Evolutionary conservation across 2,888 invertebrate genomes (phyloP).

Genomic region (Corbicula japonica): DNA sequence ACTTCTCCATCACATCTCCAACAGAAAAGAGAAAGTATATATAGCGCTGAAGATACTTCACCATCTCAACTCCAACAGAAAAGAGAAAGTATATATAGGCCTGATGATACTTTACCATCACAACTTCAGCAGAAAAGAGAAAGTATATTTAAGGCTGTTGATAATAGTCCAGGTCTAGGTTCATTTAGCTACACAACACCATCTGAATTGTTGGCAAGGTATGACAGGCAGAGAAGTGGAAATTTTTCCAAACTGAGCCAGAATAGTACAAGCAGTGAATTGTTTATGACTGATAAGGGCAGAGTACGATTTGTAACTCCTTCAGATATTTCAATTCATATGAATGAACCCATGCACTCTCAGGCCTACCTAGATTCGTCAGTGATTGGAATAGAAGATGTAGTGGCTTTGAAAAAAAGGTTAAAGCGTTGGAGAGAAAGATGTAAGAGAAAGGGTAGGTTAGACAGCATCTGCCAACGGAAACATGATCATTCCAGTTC

Average conservation of each 20-base stretch:
- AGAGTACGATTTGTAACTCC: not conserved
- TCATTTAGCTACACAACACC: constrained; percentile 16
- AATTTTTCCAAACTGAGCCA: no score
- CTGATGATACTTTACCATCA: not conserved
- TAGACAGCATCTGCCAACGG: constrained; percentile 39
- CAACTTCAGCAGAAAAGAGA: constrained; percentile 11
- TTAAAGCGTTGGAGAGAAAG: constrained; percentile 25
- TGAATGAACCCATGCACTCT: not conserved
- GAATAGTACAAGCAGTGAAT: not conserved
- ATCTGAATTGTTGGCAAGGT: constrained; percentile 17
- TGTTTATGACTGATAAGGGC: not conserved
- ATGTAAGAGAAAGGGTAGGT: constrained; percentile 41
- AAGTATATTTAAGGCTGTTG: not conserved
- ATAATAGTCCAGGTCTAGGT: not conserved
- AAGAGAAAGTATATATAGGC: not conserved
- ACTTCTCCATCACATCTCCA: constrained; percentile 7
- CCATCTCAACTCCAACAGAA: not conserved
- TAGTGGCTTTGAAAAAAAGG: not conserved
- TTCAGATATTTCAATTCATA: not conserved
- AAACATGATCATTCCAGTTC: constrained; percentile 19
- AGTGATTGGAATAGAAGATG: not conserved
- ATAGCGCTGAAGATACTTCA: not conserved
- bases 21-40: not conserved
- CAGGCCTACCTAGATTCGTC: no score
- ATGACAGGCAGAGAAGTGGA: not conserved